Base-by-base conservation (phyloP, 2,797 vertebrate genomes). In the Myotis myotis region DNA sequence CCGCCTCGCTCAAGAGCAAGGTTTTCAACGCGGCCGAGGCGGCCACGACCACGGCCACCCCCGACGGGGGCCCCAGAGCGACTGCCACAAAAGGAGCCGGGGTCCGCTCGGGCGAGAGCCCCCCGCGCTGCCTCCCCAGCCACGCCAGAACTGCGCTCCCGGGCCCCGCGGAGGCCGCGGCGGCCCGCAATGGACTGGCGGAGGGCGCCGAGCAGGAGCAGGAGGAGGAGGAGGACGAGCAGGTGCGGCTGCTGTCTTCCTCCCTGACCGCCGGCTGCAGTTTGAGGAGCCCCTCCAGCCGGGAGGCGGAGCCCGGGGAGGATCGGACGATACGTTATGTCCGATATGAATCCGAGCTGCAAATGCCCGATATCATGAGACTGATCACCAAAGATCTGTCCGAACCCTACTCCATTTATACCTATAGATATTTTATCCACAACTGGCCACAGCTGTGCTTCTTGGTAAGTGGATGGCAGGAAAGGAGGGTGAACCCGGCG, bases 381-480 rank as follows among this genome's bases (percentile, higher is more conserved):
- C 99, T 99, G 98, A 99, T 99, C 99, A 99, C 99, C 98, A 99
- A 99, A 99, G 99, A 99, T 99, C 99, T 99, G 98, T 99, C 99
- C 97, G 99, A 99, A 99, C 99, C 99, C 98, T 99, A 99, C 99
- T 99, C 99, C 97, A 99, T 99, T 99, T 99, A 99, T 98, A 99
- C 99, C 76, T 99, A 99, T 99, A 99, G 99, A 99, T 99, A 99
- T 99, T 99, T 99, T 99, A 99, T 99, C 98, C 99, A 99, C 99
- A 99, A 99, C 99, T 99, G 99, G 99, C 99, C 99, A 92, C 99
- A 99, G 99, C 99, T 99, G 98, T 99, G 99, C 99, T 99, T 99
- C 98, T 99, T 99, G 99, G 99, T 99, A 99, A 99, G 99, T 99
- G 97, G 96, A 15, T 70, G 25, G 76, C 71, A 82, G 90, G 97